Base-by-base conservation (phyloP, 2,797 vertebrate species). In the Epinephelus awoara region DNA sequence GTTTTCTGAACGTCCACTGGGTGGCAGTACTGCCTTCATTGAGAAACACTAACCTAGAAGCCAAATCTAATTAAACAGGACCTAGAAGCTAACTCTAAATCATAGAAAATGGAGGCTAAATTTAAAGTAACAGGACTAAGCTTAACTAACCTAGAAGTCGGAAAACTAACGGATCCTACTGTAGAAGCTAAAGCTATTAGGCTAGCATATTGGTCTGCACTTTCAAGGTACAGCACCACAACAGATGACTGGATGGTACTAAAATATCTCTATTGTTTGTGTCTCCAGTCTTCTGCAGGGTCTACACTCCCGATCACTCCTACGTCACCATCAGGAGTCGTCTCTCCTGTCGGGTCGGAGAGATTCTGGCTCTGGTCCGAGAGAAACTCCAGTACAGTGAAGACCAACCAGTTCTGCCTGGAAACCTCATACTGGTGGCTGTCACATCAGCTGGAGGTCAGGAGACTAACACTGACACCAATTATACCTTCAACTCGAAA, bases 331-430 rank as follows among this genome's bases (percentile, higher is more conserved):
- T 99, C 89, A 94, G 98, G 75, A 98, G 97, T 70, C 96, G 98
- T 2, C 96, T 99, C 79, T 99, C 98, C 7, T 98, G 97, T 18
- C 97, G 97, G 0, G 98, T 99, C 52, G 96, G 97, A 27, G 98
- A 99, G 93, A 99, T 99, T 73, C 94, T 99, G 92, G 93, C 96
- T 46, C 96, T 97, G 13, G 98, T 99, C 81, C 93, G 95, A 0
- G 98, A 99, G 93, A 99, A 99, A 46, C 95, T 99, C 12, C 98
- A 98, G 93, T 98, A 98, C 91, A 98, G 97, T 0, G 97, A 99
- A 72, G 97, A 98, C 83, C 97, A 97, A 9, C 95, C 96, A 0
- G 90, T 95, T 3, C 95, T 96, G 0, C 97, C 97, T 1, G 97
- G 97, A 0, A 92, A 96, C 51, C 96, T 99, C 55, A 85, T 97